These are phyloP conservation scores for Epizoanthus stellaris DNA, from an alignment of 92 coral and sea anemone genomes.

Conservation along the genomic window DNA sequence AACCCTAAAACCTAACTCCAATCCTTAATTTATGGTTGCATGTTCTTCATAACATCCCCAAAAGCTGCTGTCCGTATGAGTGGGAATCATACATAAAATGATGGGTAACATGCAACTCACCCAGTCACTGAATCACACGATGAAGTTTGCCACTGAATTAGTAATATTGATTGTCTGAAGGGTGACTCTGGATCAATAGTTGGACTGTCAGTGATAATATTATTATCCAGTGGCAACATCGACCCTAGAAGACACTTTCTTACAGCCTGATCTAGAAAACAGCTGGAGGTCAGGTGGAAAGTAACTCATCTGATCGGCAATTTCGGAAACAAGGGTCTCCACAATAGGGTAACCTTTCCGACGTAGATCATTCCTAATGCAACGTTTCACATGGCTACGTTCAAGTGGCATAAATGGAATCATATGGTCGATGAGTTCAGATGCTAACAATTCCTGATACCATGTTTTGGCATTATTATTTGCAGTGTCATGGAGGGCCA, in stretches of 20 bases:
- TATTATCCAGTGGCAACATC: slow-evolving; percentile 75
- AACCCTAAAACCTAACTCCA: too few relatives aligned
- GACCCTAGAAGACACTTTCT: slow-evolving; percentile 88
- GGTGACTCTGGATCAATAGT: not conserved
- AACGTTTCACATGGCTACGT: slow-evolving; percentile 76
- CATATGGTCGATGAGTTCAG: slow-evolving; percentile 77
- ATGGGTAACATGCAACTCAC: too few relatives aligned
- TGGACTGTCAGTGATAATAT: too few relatives aligned
- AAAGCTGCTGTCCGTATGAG: too few relatives aligned
- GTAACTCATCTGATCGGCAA: slow-evolving; percentile 79
- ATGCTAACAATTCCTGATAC: slow-evolving; percentile 71
- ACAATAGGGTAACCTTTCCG: slow-evolving; percentile 60
- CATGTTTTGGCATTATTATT: slow-evolving; percentile 52
- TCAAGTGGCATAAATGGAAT: slow-evolving; percentile 89
- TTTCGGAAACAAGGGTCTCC: slow-evolving; percentile 57
- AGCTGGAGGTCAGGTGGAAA: slow-evolving; percentile 68
- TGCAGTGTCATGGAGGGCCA: slow-evolving; percentile 45
- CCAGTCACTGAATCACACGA: too few relatives aligned
- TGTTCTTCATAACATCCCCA: too few relatives aligned
- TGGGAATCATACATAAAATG: too few relatives aligned
- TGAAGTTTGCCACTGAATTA: too few relatives aligned
- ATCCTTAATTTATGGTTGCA: too few relatives aligned
- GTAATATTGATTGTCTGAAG: not conserved
- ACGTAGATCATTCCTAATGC: slow-evolving; percentile 64
- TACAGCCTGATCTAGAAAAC: slow-evolving; percentile 87